These are phyloP conservation scores for Chelonia mydas DNA, from an alignment of 2,797 vertebrate genomes.

Conservation along the genomic window DNA sequence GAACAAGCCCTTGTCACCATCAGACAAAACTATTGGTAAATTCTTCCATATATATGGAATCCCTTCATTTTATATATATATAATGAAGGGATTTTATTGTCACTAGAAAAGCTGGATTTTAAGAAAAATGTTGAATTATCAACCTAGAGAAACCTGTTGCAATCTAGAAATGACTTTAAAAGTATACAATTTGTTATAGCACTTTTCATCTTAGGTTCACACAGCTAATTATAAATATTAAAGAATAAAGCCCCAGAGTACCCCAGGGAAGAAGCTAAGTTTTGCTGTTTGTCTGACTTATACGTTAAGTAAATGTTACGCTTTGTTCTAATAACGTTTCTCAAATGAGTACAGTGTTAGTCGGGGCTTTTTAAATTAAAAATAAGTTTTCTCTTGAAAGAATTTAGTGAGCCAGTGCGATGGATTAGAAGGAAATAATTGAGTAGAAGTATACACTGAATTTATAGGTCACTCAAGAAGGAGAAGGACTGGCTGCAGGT, in stretches of 20 bases:
- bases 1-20: not conserved
- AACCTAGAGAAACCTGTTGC: not conserved
- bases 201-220: not conserved
- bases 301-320: not conserved
- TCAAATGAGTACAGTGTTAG: not conserved
- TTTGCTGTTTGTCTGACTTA: not conserved
- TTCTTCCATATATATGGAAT: not conserved
- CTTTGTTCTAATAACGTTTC: not conserved
- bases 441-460: not conserved
- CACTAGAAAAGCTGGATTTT: conserved; percentile 2
- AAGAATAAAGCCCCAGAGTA: not conserved
- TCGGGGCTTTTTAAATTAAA: not conserved
- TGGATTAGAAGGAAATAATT: rapidly evolving
- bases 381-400: not conserved
- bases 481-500: not conserved
- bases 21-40: not conserved
- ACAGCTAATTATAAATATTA: not conserved
- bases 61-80: not conserved
- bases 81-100: not conserved
- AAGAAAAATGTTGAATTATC: not conserved
- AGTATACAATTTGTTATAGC: not conserved
- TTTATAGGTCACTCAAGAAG: not conserved
- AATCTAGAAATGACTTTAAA: not conserved
- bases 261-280: not conserved
- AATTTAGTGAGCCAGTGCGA: not conserved